Evolutionary conservation across 2,797 vertebrate genomes (phyloP).

Genomic region (Eupleurogrammus muticus): DNA sequence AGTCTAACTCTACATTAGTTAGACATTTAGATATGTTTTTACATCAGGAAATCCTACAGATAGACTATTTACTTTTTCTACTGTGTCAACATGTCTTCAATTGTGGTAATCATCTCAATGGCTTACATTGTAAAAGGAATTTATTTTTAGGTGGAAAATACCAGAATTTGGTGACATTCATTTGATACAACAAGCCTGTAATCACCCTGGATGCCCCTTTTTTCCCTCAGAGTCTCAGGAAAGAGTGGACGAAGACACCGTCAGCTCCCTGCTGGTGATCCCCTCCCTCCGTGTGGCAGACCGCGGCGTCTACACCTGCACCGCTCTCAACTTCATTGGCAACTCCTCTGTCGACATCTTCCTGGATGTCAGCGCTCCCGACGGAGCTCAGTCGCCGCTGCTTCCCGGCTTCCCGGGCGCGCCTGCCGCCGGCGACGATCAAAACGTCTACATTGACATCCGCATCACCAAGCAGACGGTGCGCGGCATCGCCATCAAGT

Average conservation of each 20-base stretch:
- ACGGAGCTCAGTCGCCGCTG: slow-evolving; percentile 37
- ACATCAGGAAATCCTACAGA: too few relatives aligned
- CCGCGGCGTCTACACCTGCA: slow-evolving; percentile 89
- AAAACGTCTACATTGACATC: slow-evolving; percentile 86
- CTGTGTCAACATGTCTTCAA: too few relatives aligned
- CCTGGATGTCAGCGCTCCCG: slow-evolving; percentile 73
- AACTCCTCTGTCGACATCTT: slow-evolving; percentile 80
- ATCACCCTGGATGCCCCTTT: not conserved
- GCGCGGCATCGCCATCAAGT: slow-evolving; percentile 89
- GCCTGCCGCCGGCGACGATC: slow-evolving; percentile 56
- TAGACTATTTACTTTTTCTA: too few relatives aligned
- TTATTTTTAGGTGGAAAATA: not conserved
- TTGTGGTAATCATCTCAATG: too few relatives aligned
- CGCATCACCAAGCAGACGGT: slow-evolving; percentile 90
- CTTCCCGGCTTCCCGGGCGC: slow-evolving; percentile 36
- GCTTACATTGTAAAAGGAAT: too few relatives aligned
- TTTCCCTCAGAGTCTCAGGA: slow-evolving; percentile 82
- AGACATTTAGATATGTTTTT: too few relatives aligned
- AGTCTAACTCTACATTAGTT: too few relatives aligned
- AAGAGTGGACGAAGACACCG: slow-evolving; percentile 83
- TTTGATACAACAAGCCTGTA: not conserved
- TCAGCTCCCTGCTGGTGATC: slow-evolving; percentile 87
- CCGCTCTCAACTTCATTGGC: slow-evolving; percentile 88
- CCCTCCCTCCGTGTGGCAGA: slow-evolving; percentile 81
- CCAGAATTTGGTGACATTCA: not conserved